Evolutionary conservation across 1,140 invertebrate species (phyloP).

Genomic region (Sinonovacula constricta): DNA sequence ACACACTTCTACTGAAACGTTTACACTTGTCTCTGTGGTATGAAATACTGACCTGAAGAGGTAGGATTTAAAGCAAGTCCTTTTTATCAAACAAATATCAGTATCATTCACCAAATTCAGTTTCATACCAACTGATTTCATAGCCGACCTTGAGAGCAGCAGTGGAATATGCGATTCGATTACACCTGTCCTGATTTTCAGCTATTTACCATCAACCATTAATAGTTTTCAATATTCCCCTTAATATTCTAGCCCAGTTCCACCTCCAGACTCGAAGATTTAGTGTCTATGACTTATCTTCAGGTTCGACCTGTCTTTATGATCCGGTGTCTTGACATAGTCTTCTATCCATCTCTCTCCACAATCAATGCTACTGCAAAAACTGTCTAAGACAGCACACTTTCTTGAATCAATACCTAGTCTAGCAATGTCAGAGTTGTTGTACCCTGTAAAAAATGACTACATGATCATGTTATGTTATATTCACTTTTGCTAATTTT

Average conservation of each 20-base stretch:
- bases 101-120: no score
- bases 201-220: constrained; percentile 31
- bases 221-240: constrained; percentile 25
- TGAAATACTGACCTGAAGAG: constrained; percentile 52
- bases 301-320: constrained; percentile 48
- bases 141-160: constrained; percentile 41
- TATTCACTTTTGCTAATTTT: constrained; percentile 46
- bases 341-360: no score
- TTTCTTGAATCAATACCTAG: no score
- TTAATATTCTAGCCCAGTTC: constrained; percentile 34
- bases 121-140: constrained; percentile 50
- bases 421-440: constrained; percentile 33
- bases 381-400: no score
- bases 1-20: constrained; percentile 11
- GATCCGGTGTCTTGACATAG: no score
- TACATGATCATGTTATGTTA: constrained; percentile 39
- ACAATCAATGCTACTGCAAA: no score
- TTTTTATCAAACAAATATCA: constrained; percentile 49
- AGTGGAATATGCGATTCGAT: constrained; percentile 49
- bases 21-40: constrained; percentile 50
- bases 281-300: no score
- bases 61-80: constrained; percentile 51
- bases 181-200: constrained; percentile 48
- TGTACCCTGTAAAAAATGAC: constrained; percentile 52
- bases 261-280: constrained; percentile 58